These are phyloP conservation scores for Gortyna flavago DNA, from an alignment of 2,888 invertebrate genomes.

Conservation along the genomic window DNA sequence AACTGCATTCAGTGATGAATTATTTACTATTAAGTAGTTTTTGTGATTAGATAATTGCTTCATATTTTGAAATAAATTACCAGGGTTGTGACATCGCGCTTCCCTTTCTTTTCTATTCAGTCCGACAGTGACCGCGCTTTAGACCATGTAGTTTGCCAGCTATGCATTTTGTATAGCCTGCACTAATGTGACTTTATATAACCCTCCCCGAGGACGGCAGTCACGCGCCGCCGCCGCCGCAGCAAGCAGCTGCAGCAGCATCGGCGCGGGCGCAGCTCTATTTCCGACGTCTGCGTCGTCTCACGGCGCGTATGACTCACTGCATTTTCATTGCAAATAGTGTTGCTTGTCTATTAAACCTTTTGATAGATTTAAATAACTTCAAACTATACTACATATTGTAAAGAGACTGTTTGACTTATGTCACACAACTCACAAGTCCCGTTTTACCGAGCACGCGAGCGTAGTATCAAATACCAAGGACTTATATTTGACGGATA, in stretches of 20 bases:
- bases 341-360: slow-evolving; percentile 76
- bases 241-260: slow-evolving; percentile 9
- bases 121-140: too few species aligned
- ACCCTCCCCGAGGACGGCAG: slow-evolving; percentile 5
- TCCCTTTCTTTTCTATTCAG: too few species aligned
- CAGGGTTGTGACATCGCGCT: too few species aligned
- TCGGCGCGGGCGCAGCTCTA: slow-evolving; percentile 74
- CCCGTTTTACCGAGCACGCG: background rate
- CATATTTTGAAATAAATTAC: too few species aligned
- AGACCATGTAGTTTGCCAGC: too few species aligned
- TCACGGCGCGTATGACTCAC: slow-evolving; percentile 78
- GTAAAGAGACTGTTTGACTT: background rate
- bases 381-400: slow-evolving; percentile 39
- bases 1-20: too few species aligned
- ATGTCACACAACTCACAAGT: slow-evolving; percentile 1
- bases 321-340: slow-evolving; percentile 86
- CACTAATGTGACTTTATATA: background rate
- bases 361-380: slow-evolving; percentile 72
- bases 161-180: background rate
- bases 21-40: too few species aligned
- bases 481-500: background rate
- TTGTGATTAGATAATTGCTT: too few species aligned
- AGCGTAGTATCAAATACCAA: background rate
- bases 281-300: slow-evolving; percentile 71
- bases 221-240: too few species aligned